These are phyloP conservation scores for Euspilapteryx auroguttella DNA, from an alignment of 2,888 invertebrate species.

Conservation along the genomic window DNA sequence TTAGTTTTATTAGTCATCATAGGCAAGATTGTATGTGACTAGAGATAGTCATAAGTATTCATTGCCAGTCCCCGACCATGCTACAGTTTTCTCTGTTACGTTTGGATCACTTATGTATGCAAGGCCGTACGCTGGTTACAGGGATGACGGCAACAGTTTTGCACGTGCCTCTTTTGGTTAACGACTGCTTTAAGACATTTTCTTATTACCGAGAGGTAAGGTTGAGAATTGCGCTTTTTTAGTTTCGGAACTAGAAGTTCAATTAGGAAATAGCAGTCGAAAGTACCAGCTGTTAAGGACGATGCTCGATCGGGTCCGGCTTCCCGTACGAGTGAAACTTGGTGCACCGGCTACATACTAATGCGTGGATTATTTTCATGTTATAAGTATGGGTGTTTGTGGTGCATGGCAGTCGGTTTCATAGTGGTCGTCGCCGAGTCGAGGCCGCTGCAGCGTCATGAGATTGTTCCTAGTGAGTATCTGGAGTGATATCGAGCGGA, in stretches of 20 bases:
- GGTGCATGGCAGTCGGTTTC: constrained; percentile 24
- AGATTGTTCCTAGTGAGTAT: constrained; percentile 35
- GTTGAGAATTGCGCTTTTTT: constrained; percentile 13
- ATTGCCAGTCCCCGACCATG: no score
- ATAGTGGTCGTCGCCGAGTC: constrained; percentile 25
- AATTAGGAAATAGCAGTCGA: constrained; percentile 27
- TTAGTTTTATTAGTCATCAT: no score
- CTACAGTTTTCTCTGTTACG: background rate
- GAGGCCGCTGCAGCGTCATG: constrained; percentile 35
- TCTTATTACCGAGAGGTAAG: constrained; percentile 12
- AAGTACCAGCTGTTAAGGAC: constrained; percentile 38
- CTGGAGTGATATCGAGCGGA: constrained; percentile 9
- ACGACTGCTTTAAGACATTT: constrained; percentile 5
- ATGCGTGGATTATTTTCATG: constrained; percentile 24
- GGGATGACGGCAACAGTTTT: constrained; percentile 41
- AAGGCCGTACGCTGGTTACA: constrained; percentile 25
- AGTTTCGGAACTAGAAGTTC: no score
- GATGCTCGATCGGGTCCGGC: constrained; percentile 32
- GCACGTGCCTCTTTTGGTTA: constrained; percentile 19
- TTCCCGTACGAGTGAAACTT: constrained; percentile 33
- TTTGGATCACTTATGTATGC: background rate
- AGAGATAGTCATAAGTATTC: no score
- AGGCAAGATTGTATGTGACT: no score
- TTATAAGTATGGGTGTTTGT: constrained; percentile 48
- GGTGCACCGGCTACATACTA: constrained; percentile 39